phyloP scores from a whole-genome alignment of 1,140 invertebrate species.

The Ceratitis capitata region DNA sequence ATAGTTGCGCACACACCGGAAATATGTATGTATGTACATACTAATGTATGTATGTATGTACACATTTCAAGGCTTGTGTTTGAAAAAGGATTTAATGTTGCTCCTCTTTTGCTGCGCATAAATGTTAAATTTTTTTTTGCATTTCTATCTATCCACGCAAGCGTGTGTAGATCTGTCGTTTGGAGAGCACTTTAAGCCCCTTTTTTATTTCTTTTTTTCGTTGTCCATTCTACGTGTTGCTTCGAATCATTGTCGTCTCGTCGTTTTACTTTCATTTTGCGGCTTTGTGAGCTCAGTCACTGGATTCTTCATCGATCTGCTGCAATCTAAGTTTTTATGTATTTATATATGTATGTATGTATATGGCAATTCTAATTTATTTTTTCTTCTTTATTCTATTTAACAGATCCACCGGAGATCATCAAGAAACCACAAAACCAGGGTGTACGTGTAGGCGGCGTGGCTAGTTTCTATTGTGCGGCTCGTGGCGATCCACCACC shows the following conservation, averaged over 20 bases:
- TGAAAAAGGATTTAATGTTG: too few species aligned
- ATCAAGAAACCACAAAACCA: slow-evolving; percentile 85
- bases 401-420: slow-evolving; percentile 90
- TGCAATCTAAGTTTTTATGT: too few species aligned
- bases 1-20: too few species aligned
- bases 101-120: too few species aligned
- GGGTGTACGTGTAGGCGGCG: slow-evolving; percentile 87
- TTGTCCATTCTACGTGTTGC: background rate
- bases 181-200: background rate
- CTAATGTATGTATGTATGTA: too few species aligned
- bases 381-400: background rate
- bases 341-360: background rate
- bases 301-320: background rate
- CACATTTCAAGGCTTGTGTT: too few species aligned
- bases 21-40: too few species aligned
- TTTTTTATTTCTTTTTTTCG: background rate
- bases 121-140: too few species aligned
- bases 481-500: slow-evolving; percentile 90
- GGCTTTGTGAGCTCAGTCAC: background rate
- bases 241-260: background rate
- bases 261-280: too few species aligned
- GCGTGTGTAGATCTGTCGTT: background rate
- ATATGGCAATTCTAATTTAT: background rate
- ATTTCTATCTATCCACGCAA: background rate
- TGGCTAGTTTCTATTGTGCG: slow-evolving; percentile 94